Evolutionary conservation across 1,140 invertebrate species (phyloP).

Genomic region (Temnothorax curvispinosus): DNA sequence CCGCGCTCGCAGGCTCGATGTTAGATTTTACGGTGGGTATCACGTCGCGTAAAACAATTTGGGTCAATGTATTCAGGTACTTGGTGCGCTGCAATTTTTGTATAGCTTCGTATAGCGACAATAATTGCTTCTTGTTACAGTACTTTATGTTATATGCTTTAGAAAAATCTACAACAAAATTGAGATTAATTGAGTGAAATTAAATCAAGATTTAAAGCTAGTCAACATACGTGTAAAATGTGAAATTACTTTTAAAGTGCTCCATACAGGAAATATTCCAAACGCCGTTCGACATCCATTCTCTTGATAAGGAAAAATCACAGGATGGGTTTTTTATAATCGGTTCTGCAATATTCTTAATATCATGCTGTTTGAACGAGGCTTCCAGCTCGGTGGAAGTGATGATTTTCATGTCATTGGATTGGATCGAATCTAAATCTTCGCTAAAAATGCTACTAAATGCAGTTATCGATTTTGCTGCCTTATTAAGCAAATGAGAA

Average conservation of each 20-base stretch:
- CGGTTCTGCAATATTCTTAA: slow-evolving; percentile 51
- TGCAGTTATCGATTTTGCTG: slow-evolving; percentile 53
- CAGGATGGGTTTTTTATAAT: background rate
- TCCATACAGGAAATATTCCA: slow-evolving; percentile 77
- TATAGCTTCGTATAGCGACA: slow-evolving; percentile 71
- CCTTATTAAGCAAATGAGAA: slow-evolving; percentile 5
- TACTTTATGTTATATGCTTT: slow-evolving; percentile 73
- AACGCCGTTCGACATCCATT: slow-evolving; percentile 79
- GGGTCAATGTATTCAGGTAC: slow-evolving; percentile 75
- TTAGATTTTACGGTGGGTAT: slow-evolving; percentile 70
- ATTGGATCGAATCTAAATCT: background rate
- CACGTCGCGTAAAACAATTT: slow-evolving; percentile 70
- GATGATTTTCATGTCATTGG: slow-evolving; percentile 7
- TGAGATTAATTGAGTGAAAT: background rate
- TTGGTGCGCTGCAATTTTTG: slow-evolving; percentile 77
- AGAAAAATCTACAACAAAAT: slow-evolving; percentile 74
- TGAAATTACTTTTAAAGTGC: slow-evolving; percentile 74
- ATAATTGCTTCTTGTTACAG: slow-evolving; percentile 71
- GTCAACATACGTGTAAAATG: background rate
- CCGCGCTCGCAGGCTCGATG: slow-evolving; percentile 64
- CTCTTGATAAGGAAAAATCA: slow-evolving; percentile 24
- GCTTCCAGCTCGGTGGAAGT: slow-evolving; percentile 40
- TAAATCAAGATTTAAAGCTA: slow-evolving; percentile 12
- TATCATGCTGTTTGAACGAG: slow-evolving; percentile 48
- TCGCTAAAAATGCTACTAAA: slow-evolving; percentile 48